These are phyloP conservation scores for Stictonetta naevosa DNA, from an alignment of 2,113 vertebrate genomes.

Conservation along the genomic window DNA sequence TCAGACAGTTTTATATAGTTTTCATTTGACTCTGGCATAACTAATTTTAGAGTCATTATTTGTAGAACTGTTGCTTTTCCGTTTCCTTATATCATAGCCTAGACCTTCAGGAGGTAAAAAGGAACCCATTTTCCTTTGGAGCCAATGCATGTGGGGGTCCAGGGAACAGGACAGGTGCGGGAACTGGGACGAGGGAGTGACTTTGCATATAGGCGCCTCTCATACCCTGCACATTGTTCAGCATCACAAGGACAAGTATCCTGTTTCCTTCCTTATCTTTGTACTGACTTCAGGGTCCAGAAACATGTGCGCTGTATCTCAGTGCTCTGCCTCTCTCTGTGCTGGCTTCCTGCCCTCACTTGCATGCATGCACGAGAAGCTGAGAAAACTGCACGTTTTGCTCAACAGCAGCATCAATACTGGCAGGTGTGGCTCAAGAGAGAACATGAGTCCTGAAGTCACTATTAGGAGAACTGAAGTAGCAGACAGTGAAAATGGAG, in stretches of 20 bases:
- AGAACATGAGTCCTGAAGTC: background rate
- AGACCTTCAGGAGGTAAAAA: background rate
- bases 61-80: background rate
- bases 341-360: background rate
- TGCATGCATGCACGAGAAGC: rapidly evolving
- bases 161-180: background rate
- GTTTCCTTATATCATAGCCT: background rate
- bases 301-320: rapidly evolving
- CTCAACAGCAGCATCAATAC: background rate
- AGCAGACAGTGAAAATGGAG: background rate
- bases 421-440: background rate
- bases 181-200: background rate
- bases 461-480: background rate
- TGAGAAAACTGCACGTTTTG: background rate
- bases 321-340: background rate
- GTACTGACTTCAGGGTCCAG: background rate
- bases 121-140: background rate
- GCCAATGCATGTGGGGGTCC: background rate
- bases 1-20: background rate
- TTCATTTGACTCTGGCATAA: background rate
- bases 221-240: rapidly evolving
- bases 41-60: background rate
- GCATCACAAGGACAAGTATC: background rate
- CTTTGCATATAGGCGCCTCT: background rate
- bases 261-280: background rate